Evolutionary conservation across 2,888 invertebrate genomes (phyloP).

Genomic region (Drepana falcataria): DNA sequence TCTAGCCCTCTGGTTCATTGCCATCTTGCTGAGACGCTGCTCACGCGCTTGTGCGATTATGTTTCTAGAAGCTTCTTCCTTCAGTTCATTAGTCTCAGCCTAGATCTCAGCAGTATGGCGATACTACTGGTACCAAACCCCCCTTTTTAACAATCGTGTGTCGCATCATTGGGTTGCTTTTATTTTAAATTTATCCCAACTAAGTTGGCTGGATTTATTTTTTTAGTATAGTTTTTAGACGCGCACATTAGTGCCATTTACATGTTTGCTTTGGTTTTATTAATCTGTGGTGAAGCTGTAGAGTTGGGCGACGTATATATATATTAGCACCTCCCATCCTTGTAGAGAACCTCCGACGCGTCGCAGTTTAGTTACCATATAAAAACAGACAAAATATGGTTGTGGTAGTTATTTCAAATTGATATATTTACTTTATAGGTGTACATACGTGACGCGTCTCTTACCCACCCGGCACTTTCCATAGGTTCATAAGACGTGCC

Average conservation of each 20-base stretch:
- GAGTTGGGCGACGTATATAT: constrained; percentile 40
- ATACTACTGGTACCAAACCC: constrained; percentile 56
- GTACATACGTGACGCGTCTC: constrained; percentile 43
- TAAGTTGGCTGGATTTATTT: constrained; percentile 67
- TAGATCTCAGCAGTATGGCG: constrained; percentile 50
- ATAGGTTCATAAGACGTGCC: constrained; percentile 24
- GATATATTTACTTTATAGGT: constrained; percentile 61
- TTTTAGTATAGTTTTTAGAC: constrained; percentile 34
- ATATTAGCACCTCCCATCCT: constrained; percentile 35
- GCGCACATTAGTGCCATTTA: constrained; percentile 49
- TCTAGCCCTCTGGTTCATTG: constrained; percentile 27
- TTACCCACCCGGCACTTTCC: constrained; percentile 31
- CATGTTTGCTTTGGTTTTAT: constrained; percentile 31
- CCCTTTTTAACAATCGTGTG: constrained; percentile 40
- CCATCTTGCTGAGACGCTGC: constrained; percentile 48
- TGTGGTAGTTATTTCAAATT: constrained; percentile 77
- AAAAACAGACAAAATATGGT: constrained; percentile 69
- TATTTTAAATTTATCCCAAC: constrained; percentile 66
- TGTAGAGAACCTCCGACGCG: constrained; percentile 41
- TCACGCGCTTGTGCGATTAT: constrained; percentile 24
- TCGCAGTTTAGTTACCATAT: constrained; percentile 62
- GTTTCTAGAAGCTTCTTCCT: constrained; percentile 19
- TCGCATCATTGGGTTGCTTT: constrained; percentile 51
- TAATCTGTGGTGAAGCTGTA: constrained; percentile 33
- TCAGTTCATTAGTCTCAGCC: constrained; percentile 26